These are phyloP conservation scores for Microctonus brassicae DNA, from an alignment of 2,888 invertebrate genomes.

Conservation along the genomic window DNA sequence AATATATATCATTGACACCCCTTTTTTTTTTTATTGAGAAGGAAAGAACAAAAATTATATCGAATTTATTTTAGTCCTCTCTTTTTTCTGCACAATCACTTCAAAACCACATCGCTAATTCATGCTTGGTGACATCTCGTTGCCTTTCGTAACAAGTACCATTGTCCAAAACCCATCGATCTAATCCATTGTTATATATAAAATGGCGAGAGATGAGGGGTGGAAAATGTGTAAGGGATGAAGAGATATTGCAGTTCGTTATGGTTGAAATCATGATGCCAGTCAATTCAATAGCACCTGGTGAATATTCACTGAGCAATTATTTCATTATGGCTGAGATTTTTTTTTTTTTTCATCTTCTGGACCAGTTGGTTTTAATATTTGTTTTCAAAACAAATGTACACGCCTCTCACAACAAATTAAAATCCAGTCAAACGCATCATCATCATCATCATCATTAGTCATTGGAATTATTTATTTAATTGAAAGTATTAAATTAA, in stretches of 20 bases:
- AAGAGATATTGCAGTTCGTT: not conserved
- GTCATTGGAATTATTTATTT: no score
- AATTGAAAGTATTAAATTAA: no score
- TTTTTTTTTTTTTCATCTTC: not conserved
- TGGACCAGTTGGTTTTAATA: slow-evolving; percentile 15
- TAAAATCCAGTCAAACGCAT: slow-evolving; percentile 4
- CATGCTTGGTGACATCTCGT: slow-evolving; percentile 66
- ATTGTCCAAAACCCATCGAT: slow-evolving; percentile 61
- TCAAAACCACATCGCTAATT: slow-evolving; percentile 60
- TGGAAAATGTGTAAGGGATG: not conserved
- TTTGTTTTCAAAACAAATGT: slow-evolving; percentile 33
- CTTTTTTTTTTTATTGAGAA: no score
- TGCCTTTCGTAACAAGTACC: slow-evolving; percentile 66
- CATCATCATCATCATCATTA: not conserved
- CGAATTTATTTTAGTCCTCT: no score
- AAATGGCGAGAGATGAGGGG: not conserved
- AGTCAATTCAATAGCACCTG: not conserved
- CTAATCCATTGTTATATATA: slow-evolving; percentile 49
- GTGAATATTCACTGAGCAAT: slow-evolving; percentile 58
- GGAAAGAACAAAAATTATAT: no score
- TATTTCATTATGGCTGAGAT: slow-evolving; percentile 9
- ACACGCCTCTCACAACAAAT: slow-evolving; percentile 4
- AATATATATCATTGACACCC: no score
- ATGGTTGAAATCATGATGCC: no score
- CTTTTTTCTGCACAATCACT: slow-evolving; percentile 41